Conservation (phyloP, 2,113 vertebrate species). For the Seriola rivoliana region DNA sequence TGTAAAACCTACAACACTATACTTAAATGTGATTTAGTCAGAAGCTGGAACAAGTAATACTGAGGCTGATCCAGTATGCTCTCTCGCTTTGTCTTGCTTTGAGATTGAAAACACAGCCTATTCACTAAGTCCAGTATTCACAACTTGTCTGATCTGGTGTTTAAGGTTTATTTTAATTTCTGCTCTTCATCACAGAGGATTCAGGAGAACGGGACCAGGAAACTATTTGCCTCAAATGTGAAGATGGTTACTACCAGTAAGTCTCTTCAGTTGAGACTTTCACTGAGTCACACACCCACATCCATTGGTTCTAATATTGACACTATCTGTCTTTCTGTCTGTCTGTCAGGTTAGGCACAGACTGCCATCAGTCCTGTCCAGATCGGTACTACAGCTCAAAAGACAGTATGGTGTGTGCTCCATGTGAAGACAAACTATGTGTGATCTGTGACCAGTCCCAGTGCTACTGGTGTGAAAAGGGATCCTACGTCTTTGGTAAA, state of each 20-base stretch:
- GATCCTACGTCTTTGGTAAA: slow-evolving; percentile 88
- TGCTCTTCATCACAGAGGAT: slow-evolving; percentile 62
- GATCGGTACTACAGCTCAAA: slow-evolving; percentile 85
- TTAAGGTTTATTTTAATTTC: neutral
- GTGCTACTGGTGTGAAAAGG: slow-evolving; percentile 88
- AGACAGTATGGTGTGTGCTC: slow-evolving; percentile 76
- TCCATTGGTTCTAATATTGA: neutral
- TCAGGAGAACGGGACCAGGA: slow-evolving; percentile 40
- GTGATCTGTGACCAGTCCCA: slow-evolving; percentile 84
- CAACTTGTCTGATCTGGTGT: neutral
- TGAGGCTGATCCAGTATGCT: neutral
- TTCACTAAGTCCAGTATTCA: neutral
- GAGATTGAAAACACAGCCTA: neutral
- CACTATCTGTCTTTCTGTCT: neutral
- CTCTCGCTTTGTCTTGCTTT: neutral
- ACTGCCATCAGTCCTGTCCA: slow-evolving; percentile 89
- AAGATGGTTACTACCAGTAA: slow-evolving; percentile 79
- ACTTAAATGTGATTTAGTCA: neutral
- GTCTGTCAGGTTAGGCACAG: slow-evolving; percentile 82
- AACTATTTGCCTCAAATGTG: slow-evolving; percentile 79
- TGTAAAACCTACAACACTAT: neutral
- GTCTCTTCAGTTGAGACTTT: slow-evolving; percentile 14
- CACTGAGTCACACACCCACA: too few species aligned
- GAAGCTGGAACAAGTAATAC: neutral
- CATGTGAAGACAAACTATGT: slow-evolving; percentile 83